A percentile compares a stretch with the other conserved stretches of the same genome.
phyloP scores from a whole-genome alignment of 2,113 vertebrate species.

The Colistium nudipinnis region DNA sequence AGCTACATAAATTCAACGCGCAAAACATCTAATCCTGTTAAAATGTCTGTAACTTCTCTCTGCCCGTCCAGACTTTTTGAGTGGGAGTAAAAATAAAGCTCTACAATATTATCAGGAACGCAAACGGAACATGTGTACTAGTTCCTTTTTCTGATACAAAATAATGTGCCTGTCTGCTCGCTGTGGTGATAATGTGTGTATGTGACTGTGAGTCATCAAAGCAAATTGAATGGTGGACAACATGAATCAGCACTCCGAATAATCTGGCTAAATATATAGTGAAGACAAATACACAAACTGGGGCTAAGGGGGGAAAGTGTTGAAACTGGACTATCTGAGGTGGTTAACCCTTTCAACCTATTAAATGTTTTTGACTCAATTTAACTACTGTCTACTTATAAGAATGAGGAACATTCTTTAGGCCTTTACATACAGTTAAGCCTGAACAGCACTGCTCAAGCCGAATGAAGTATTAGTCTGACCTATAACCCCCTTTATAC shows the following conservation, averaged over 20 bases:
- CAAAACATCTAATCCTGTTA: not conserved
- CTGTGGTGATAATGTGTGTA: conserved; percentile 23
- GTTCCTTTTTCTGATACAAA: conserved; percentile 32
- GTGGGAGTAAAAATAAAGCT: not conserved
- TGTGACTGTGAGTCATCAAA: conserved; percentile 50
- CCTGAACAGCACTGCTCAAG: conserved; percentile 8
- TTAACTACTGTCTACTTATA: not conserved
- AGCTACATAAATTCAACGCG: not conserved
- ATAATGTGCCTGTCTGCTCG: conserved; percentile 17
- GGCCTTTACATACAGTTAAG: not conserved
- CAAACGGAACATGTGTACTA: not conserved
- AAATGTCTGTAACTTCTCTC: not conserved
- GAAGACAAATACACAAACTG: conserved; percentile 16
- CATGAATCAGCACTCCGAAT: conserved; percentile 65
- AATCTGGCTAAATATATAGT: conserved; percentile 48
- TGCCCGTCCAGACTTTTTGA: not conserved
- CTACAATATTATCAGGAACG: not conserved
- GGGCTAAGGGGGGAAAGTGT: conserved; percentile 5
- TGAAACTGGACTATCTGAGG: not conserved
- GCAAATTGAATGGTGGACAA: conserved; percentile 43
- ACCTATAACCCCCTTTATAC: conserved; percentile 30
- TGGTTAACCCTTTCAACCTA: not conserved
- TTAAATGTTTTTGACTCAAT: not conserved
- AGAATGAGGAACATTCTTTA: not conserved
- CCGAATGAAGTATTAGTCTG: not conserved